phyloP scores from a whole-genome alignment of 2,888 invertebrate genomes.

The Eueremaeus valkanovi region DNA sequence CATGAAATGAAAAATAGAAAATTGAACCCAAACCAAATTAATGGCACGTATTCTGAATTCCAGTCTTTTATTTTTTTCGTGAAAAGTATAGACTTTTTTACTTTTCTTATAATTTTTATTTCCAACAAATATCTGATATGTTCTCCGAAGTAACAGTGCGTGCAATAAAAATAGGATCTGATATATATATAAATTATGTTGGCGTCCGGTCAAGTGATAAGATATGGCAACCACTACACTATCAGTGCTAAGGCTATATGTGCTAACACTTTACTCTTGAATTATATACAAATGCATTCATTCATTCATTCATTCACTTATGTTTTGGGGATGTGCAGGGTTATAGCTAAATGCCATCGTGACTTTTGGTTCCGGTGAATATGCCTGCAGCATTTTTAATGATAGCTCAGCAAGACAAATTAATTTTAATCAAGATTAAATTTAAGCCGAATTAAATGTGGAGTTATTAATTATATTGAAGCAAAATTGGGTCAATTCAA shows the following conservation, averaged over 20 bases:
- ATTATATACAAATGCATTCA: too few species aligned
- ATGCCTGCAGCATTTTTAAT: too few species aligned
- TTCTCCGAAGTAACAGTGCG: background rate
- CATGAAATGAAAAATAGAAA: background rate
- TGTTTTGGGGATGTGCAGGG: too few species aligned
- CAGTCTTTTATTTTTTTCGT: background rate
- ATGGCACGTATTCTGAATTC: background rate
- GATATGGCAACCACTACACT: background rate
- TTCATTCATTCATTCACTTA: too few species aligned
- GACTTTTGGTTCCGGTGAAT: too few species aligned
- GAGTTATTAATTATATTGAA: too few species aligned
- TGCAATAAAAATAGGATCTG: background rate
- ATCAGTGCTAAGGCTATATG: background rate
- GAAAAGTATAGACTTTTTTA: too few species aligned
- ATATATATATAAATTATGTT: background rate
- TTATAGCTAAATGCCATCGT: too few species aligned
- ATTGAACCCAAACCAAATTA: background rate
- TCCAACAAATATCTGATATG: background rate
- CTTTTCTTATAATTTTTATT: background rate
- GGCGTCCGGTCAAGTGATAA: conserved; percentile 10
- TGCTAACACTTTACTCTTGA: background rate
- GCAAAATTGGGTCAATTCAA: too few species aligned
- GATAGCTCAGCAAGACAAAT: too few species aligned
- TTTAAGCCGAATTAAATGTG: too few species aligned
- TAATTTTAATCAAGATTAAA: too few species aligned